phyloP scores from a whole-genome alignment of 2,113 vertebrate species.

The Sander lucioperca region DNA sequence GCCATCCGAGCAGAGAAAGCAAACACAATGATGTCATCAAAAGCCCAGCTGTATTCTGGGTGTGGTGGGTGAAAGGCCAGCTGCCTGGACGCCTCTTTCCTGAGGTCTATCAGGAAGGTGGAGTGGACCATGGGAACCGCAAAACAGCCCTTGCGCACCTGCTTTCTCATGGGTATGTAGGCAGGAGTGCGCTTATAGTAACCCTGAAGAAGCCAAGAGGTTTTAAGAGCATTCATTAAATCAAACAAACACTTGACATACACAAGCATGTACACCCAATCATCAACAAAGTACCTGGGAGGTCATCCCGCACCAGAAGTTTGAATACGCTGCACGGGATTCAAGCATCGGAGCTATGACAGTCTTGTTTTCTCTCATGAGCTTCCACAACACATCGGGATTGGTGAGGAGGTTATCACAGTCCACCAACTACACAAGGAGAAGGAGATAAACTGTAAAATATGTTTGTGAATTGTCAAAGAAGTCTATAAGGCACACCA shows the following conservation, averaged over 20 bases:
- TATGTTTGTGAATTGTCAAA: background rate
- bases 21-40: conserved; percentile 96
- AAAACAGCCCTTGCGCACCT: conserved; percentile 89
- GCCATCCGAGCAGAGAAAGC: conserved; percentile 92
- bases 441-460: background rate
- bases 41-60: conserved; percentile 91
- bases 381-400: conserved; percentile 85
- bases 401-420: conserved; percentile 92
- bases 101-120: conserved; percentile 92
- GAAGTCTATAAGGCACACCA: background rate
- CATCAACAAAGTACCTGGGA: conserved; percentile 83
- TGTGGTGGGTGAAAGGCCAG: conserved; percentile 92
- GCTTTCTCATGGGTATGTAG: conserved; percentile 92
- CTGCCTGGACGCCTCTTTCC: conserved; percentile 86
- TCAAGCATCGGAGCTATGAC: conserved; percentile 94
- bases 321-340: conserved; percentile 93
- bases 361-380: conserved; percentile 92
- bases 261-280: background rate
- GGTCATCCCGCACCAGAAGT: conserved; percentile 98
- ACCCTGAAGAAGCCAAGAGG: conserved; percentile 79
- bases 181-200: conserved; percentile 93
- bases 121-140: conserved; percentile 97
- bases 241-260: background rate
- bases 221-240: conserved; percentile 3
- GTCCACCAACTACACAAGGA: conserved; percentile 85